phyloP scores from a whole-genome alignment of 2,113 vertebrate genomes.

The Anoura caudifer region DNA sequence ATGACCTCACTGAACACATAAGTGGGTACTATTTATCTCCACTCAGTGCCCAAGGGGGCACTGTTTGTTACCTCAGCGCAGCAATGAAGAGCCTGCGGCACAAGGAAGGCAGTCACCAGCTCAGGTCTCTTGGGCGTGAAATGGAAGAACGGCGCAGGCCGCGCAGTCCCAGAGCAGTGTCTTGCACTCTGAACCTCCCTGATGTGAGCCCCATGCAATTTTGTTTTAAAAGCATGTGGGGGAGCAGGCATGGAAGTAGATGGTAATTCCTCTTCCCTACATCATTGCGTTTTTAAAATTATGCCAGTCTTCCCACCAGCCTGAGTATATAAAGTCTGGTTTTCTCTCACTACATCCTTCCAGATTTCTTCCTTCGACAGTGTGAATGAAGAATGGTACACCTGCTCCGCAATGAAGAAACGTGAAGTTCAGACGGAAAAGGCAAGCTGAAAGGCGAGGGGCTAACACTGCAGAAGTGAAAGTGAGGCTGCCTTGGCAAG shows the following conservation, averaged over 20 bases:
- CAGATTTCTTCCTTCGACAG: not conserved
- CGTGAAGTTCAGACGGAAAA: not conserved
- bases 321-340: not conserved
- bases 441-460: not conserved
- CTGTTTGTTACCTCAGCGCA: fast-evolving
- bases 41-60: not conserved
- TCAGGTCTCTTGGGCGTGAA: fast-evolving
- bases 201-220: not conserved
- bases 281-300: not conserved
- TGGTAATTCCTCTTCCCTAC: not conserved
- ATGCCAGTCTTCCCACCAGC: not conserved
- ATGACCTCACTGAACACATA: not conserved
- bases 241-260: not conserved
- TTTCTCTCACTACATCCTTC: not conserved
- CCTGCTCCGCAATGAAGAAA: not conserved
- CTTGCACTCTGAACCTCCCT: fast-evolving
- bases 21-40: not conserved
- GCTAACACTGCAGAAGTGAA: not conserved
- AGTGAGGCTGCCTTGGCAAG: not conserved
- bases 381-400: not conserved
- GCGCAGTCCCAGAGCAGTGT: fast-evolving
- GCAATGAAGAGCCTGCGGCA: not conserved
- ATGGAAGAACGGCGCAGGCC: fast-evolving
- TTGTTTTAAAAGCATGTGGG: not conserved
- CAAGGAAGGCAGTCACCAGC: not conserved